A percentile compares a stretch with the other conserved stretches of the same genome.
Evolutionary conservation across 2,113 vertebrate species (phyloP).

Genomic region (Gallinago media): DNA sequence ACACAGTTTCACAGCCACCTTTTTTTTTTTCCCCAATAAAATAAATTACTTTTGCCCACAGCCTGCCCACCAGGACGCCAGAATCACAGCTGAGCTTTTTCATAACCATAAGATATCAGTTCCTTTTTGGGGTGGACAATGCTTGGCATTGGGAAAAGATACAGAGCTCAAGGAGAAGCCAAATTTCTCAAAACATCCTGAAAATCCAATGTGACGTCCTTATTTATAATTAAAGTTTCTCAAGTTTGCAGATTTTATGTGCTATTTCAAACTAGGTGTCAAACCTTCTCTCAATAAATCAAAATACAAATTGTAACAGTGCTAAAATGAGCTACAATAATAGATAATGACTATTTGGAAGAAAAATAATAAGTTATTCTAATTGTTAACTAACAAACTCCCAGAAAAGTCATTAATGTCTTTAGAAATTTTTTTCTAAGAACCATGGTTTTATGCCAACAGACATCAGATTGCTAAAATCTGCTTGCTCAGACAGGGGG

Average conservation of each 20-base stretch:
- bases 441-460: neutral
- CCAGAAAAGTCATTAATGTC: neutral
- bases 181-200: conserved; percentile 71
- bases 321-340: neutral
- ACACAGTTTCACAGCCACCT: neutral
- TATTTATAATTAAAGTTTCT: conserved; percentile 72
- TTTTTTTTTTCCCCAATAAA: neutral
- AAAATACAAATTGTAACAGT: neutral
- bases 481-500: neutral
- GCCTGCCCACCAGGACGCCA: conserved; percentile 17
- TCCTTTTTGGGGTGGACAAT: conserved; percentile 17
- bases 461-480: neutral
- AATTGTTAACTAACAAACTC: neutral
- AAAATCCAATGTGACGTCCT: conserved; percentile 61
- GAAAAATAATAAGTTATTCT: neutral
- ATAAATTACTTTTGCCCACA: conserved; percentile 22
- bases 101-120: conserved; percentile 30
- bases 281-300: conserved; percentile 56
- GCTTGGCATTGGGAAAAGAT: conserved; percentile 52
- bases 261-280: conserved; percentile 71
- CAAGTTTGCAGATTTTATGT: conserved; percentile 64
- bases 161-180: conserved; percentile 57
- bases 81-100: conserved; percentile 56
- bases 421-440: neutral
- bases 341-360: neutral